Conservation (phyloP, 2,888 invertebrate genomes). For the Polydrusus tereticollis region DNA sequence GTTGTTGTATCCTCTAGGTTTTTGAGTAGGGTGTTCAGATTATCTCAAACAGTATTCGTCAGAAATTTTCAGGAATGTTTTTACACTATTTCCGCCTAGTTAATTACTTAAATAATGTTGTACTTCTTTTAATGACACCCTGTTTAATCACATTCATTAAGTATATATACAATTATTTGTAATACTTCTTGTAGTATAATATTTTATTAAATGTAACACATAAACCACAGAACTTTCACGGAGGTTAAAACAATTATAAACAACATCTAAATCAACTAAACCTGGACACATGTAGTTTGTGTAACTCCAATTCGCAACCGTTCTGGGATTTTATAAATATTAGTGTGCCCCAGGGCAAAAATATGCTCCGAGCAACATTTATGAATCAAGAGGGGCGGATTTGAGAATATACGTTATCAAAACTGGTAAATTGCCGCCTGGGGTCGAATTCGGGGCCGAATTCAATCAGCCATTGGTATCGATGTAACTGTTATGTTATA, state of each 20-base stretch:
- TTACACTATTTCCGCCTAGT: too few species aligned
- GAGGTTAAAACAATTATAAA: background rate
- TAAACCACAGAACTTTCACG: constrained; percentile 7
- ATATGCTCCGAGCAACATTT: constrained; percentile 33
- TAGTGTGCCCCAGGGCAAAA: constrained; percentile 47
- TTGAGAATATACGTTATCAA: constrained; percentile 45
- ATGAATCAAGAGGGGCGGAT: constrained; percentile 45
- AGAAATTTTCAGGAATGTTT: too few species aligned
- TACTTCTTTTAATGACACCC: too few species aligned
- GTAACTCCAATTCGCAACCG: constrained; percentile 49
- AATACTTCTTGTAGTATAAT: too few species aligned
- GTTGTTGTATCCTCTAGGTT: too few species aligned
- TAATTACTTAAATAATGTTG: too few species aligned
- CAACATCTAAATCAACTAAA: constrained; percentile 28
- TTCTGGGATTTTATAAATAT: constrained; percentile 55
- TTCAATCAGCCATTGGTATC: constrained; percentile 40
- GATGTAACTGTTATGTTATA: constrained; percentile 10
- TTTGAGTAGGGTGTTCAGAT: too few species aligned
- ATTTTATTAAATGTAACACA: too few species aligned
- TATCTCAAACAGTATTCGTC: too few species aligned
- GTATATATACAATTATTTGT: too few species aligned
- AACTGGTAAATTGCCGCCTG: constrained; percentile 42
- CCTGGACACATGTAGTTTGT: constrained; percentile 51
- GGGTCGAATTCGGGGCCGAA: constrained; percentile 37
- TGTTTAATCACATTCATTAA: too few species aligned